Base-by-base conservation (phyloP, 2,888 invertebrate species). In the Apoderus coryli region DNA sequence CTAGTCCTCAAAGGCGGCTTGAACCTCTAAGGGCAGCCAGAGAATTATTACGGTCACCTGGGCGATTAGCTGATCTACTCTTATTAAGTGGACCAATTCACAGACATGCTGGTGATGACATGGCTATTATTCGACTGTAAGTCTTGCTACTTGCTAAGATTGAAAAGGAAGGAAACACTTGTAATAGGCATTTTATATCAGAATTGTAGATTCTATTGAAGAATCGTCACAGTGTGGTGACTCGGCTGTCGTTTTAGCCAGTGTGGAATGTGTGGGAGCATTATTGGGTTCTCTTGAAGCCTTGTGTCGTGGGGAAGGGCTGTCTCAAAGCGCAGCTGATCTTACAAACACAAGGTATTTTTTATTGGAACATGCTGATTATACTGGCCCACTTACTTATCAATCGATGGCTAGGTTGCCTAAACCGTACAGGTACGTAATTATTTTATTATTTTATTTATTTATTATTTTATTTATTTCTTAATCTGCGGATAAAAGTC, bases 131-230 rank as follows among this genome's bases (percentile, higher is more conserved):
- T 49, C 67, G 82, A 60, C 57, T 84, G 80, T 82, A 54, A 69
- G 70, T 65, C 23, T n/a, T n/a, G n/a, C n/a, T n/a, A n/a, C n/a
- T n/a, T n/a, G n/a, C n/a, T n/a, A n/a, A n/a, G n/a, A n/a, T n/a
- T n/a, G n/a, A n/a, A n/a, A n/a, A n/a, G n/a, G n/a, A n/a, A n/a
- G n/a, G n/a, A n/a, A n/a, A n/a, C n/a, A n/a, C n/a, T n/a, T n/a
- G n/a, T n/a, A n/a, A n/a, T n/a, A n/a, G n/a, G n/a, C n/a, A n/a
- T n/a, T 22, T 29, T 30, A 26, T 54, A 55, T 10, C 46, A 82
- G 90, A 46, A 77, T 88, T 44, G 82, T 90, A 71, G 90, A 92
- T 50, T 85, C 88, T 1, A 79, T 90, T 53, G 86, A 89, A 58
- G 90, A 92, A 59, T 85, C 86, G 35, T 80, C 86, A n/a, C 73